Base-by-base conservation (phyloP, 2,113 vertebrate species). In the Vidua macroura region DNA sequence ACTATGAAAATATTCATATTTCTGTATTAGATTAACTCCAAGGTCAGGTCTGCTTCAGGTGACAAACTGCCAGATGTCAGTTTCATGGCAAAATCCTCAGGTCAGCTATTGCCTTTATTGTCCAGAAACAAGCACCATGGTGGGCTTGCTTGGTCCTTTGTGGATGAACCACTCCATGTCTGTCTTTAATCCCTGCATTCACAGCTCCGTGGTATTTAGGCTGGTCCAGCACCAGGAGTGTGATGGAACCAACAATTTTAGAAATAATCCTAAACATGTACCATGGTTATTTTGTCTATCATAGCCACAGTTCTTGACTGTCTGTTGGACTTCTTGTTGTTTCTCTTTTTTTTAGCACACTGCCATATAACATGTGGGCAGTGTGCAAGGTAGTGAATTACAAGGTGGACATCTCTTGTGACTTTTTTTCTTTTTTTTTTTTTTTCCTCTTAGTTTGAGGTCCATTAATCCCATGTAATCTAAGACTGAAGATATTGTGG, bases 281-380 rank as follows among this genome's bases (percentile, higher is more conserved):
- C 5, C 9, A 0, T 18, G 24, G 18, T 81, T 19, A 0, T 77
- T 90, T 55, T 39, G 4, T n/a, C 19, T 88, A 6, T 35, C 28
- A 33, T 6, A 52, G 24, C 21, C 73, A 75, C 5, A 6, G 23
- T 30, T 82, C 43, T 67, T 55, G 52, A 10, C 15, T 74, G 17
- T 46, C 30, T 82, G 25, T 14, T 85, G 30, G 33, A 33, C 22
- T 82, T 75, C 11, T 5, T 0, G 0, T 70, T 43, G 3, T 53
- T 74, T 67, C 43, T 86, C 49, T 64, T 69, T 74, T 46, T 73
- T 52, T 91, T 59, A 53, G 28, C 25, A 60, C 17, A 8, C 9
- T 64, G n/a, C 18, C 55, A 8, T 30, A 22, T 15, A 56, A 11
- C 6, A 2, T 6, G 10, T 20, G 17, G 3, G 15, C 20, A 90